A percentile compares a stretch with the other conserved stretches of the same genome.
Evolutionary conservation across 2,888 invertebrate species (phyloP).

Genomic region (Anorthoa munda): DNA sequence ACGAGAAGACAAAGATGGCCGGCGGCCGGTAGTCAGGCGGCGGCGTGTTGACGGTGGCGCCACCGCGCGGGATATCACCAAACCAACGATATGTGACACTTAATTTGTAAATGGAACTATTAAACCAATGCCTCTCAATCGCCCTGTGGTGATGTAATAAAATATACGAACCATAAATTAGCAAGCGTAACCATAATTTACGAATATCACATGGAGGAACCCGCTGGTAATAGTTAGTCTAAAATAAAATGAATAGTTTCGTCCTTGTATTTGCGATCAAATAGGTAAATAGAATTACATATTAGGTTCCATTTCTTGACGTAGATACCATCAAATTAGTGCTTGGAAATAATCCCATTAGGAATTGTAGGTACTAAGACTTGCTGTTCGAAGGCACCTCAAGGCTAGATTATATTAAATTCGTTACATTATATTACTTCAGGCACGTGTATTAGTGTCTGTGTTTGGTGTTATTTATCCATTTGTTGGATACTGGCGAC

Average conservation of each 20-base stretch:
- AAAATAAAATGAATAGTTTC: not conserved
- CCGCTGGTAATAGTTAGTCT: not conserved
- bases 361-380: not conserved
- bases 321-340: not conserved
- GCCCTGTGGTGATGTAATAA: too few relatives aligned
- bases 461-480: not conserved
- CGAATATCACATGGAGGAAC: not conserved
- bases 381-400: slow-evolving; percentile 33
- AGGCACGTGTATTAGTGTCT: not conserved
- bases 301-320: not conserved
- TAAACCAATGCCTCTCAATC: too few relatives aligned
- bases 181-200: too few relatives aligned
- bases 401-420: slow-evolving; percentile 26
- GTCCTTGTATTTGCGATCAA: not conserved
- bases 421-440: not conserved
- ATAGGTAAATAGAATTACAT: not conserved
- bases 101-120: too few relatives aligned
- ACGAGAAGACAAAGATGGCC: too few relatives aligned
- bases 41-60: too few relatives aligned
- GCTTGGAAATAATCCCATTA: not conserved
- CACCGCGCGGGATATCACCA: too few relatives aligned
- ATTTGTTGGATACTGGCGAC: too few relatives aligned
- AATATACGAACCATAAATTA: too few relatives aligned
- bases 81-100: too few relatives aligned
- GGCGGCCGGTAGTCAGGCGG: too few relatives aligned